phyloP scores from a whole-genome alignment of 2,888 invertebrate species.

The Ceramica pisi region DNA sequence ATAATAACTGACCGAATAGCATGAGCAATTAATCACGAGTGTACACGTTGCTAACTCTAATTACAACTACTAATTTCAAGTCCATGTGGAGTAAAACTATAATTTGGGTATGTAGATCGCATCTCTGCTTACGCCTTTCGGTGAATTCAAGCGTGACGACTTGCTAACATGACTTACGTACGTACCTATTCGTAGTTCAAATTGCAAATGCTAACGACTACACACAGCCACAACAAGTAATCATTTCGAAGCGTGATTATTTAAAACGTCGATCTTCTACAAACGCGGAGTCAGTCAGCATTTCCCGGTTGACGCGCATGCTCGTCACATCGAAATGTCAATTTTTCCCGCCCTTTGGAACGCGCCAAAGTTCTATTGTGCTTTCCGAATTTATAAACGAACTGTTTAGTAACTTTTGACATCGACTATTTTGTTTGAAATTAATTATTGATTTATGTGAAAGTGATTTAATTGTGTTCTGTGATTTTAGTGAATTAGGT shows the following conservation, averaged over 20 bases:
- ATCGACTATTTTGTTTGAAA: constrained; percentile 18
- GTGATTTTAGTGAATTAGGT: constrained; percentile 38
- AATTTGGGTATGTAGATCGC: constrained; percentile 8
- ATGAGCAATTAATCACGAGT: constrained; percentile 18
- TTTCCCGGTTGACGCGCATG: constrained; percentile 73
- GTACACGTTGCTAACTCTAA: constrained; percentile 3
- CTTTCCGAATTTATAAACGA: constrained; percentile 20
- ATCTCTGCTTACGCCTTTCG: constrained; percentile 25
- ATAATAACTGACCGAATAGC: constrained; percentile 5
- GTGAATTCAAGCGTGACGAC: constrained; percentile 43
- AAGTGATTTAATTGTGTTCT: constrained; percentile 35
- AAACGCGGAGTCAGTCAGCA: constrained; percentile 74
- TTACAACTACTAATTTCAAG: constrained; percentile 21
- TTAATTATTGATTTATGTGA: constrained; percentile 11
- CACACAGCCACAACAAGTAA: constrained; percentile 56
- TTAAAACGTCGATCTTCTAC: constrained; percentile 67
- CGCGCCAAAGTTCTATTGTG: constrained; percentile 45
- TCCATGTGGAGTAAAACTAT: constrained; percentile 15
- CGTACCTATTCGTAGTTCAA: constrained; percentile 37
- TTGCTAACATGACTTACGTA: constrained; percentile 14
- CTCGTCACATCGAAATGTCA: constrained; percentile 73
- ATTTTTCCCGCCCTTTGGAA: constrained; percentile 67
- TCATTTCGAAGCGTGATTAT: constrained; percentile 68
- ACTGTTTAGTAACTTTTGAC: constrained; percentile 28
- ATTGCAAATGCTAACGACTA: constrained; percentile 55